phyloP scores from a whole-genome alignment of 2,113 vertebrate species.

The Psilopsiagon aurifrons region DNA sequence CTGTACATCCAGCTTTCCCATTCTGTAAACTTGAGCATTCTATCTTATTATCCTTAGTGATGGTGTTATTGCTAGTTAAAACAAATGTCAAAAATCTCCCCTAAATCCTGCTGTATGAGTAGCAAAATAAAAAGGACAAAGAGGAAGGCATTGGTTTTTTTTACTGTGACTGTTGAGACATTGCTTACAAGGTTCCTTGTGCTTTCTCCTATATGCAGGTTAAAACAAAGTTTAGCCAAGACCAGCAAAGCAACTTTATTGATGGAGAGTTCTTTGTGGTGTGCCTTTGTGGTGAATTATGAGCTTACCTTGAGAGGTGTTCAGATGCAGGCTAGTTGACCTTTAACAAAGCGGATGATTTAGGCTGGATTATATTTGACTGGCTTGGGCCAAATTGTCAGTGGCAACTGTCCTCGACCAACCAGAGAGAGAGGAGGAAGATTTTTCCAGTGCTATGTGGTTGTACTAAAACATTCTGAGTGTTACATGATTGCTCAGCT shows the following conservation, averaged over 20 bases:
- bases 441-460: background rate
- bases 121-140: background rate
- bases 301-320: background rate
- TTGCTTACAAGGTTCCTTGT: background rate
- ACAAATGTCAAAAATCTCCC: background rate
- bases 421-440: background rate
- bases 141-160: background rate
- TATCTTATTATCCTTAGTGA: fast-evolving
- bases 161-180: background rate
- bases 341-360: background rate
- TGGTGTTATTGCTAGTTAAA: background rate
- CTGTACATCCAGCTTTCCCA: background rate
- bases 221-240: background rate
- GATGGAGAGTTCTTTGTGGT: background rate
- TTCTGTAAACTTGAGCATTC: background rate
- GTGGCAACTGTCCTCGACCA: background rate
- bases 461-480: background rate
- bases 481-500: background rate
- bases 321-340: background rate
- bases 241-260: background rate
- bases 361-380: background rate
- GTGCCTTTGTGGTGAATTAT: background rate
- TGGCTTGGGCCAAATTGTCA: background rate
- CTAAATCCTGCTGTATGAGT: background rate
- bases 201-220: background rate